Base-by-base conservation (phyloP, 1,140 invertebrate species). In the Bombus turneri region DNA sequence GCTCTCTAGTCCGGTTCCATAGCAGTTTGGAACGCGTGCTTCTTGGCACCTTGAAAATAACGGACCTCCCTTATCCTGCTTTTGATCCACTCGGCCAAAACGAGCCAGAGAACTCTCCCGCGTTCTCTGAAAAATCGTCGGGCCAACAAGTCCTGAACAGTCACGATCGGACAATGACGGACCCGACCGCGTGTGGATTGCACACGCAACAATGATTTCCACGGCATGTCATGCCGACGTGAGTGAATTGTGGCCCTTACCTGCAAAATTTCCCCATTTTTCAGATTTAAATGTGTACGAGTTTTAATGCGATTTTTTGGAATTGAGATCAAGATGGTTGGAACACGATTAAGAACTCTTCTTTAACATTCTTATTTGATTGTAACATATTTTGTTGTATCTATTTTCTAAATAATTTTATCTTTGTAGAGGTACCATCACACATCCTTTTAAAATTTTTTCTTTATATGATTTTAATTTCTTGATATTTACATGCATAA, bases 181-280 rank as follows among this genome's bases (percentile, higher is more conserved):
- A 73, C 77, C 78, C 87, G 89, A 85, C 75, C 39, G 31, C 64
- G 78, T 69, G 62, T 72, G 53, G n/a, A 59, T 34, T 77, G 89
- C 72, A 82, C 71, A 57, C 77, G 87, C 76, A 82, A 88, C 62
- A 89, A 91, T 74, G 87, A 88, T 88, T 91, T 81, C 89, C 89
- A 83, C 89, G 89, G 89, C 89, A 78, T 91, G 71, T 88, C 89
- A 86, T 90, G 86, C 89, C 89, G 79, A 68, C 47, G 87, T 79
- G 80, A 34, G 66, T 90, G 72, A 86, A 88, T 47, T 87, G 73
- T 76, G 89, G 81, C 87, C 89, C 89, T 87, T 90, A 79, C 53
- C 87, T 90, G 68, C 1, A 53, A 74, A 64, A 43, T 57, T 66
- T 18, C 4, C 8, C 25, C 1, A 43, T 13, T 79, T 66, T 66